Evolutionary conservation across 1,140 invertebrate genomes (phyloP).

Genomic region (Apis mellifera): DNA sequence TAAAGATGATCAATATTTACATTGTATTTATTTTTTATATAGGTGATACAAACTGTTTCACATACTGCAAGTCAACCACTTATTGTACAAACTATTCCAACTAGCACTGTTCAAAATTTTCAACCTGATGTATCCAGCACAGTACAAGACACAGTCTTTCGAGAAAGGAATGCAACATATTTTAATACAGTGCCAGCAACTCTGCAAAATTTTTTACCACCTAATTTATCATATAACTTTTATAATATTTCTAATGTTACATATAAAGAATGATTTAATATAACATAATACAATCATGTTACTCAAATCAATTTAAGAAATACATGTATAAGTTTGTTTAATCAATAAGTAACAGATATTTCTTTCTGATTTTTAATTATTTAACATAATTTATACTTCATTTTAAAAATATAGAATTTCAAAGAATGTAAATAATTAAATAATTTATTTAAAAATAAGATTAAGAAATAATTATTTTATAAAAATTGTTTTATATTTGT

Average conservation of each 20-base stretch:
- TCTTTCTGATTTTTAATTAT: background rate
- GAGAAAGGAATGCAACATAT: conserved; percentile 73
- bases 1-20: background rate
- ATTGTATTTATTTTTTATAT: background rate
- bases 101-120: conserved; percentile 72
- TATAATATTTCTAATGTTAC: conserved; percentile 76
- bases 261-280: conserved; percentile 72
- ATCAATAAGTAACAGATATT: background rate
- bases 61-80: conserved; percentile 72
- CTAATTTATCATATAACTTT: conserved; percentile 79
- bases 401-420: background rate
- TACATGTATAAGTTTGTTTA: conserved; percentile 10
- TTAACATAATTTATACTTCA: conserved; percentile 2
- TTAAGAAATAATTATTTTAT: too few species aligned
- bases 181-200: conserved; percentile 73
- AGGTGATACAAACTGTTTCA: conserved; percentile 77
- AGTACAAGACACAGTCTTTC: conserved; percentile 69
- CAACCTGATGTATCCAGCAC: conserved; percentile 66
- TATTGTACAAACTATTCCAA: conserved; percentile 75
- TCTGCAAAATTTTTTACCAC: conserved; percentile 74
- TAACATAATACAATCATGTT: conserved; percentile 62
- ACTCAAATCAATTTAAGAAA: conserved; percentile 11
- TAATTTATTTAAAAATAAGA: too few species aligned
- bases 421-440: conserved; percentile 5
- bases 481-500: too few species aligned